A percentile compares a stretch with the other conserved stretches of the same genome.
These are phyloP conservation scores for Heliconius nattereri DNA, from an alignment of 1,140 invertebrate genomes.

Conservation along the genomic window DNA sequence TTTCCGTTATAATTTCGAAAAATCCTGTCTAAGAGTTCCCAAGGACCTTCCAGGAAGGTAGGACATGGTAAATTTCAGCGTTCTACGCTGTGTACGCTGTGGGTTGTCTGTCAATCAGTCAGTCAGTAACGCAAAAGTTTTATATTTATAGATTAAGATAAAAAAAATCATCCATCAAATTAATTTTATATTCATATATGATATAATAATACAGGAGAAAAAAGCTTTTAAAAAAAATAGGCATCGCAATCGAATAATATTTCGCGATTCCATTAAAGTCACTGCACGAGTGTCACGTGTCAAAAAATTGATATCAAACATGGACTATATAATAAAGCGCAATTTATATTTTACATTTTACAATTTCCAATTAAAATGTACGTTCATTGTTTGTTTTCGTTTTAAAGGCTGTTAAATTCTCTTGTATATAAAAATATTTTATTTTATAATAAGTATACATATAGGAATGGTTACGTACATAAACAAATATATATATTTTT, in stretches of 20 bases:
- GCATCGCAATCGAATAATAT: background rate
- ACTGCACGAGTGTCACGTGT: background rate
- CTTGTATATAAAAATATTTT: background rate
- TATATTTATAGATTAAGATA: too few relatives aligned
- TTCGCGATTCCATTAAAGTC: background rate
- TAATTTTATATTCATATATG: background rate
- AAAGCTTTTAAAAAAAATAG: too few relatives aligned
- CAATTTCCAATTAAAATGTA: background rate
- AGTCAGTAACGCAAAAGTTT: too few relatives aligned
- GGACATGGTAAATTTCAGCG: too few relatives aligned
- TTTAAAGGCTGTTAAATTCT: background rate
- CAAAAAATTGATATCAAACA: constrained; percentile 16
- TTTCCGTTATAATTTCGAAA: too few relatives aligned
- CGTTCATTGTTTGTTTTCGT: background rate
- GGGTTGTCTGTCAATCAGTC: too few relatives aligned
- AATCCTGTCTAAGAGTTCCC: too few relatives aligned
- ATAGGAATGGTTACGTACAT: background rate
- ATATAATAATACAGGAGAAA: background rate
- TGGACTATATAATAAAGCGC: constrained; percentile 9
- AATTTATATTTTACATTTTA: constrained; percentile 8
- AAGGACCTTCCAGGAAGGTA: too few relatives aligned
- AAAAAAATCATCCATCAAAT: background rate
- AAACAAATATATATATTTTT: too few relatives aligned
- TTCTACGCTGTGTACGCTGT: too few relatives aligned
- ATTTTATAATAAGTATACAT: background rate